Percentiles rank a stretch among this genome's conserved stretches.
Conservation (phyloP, 2,113 vertebrate species). For the Mobula birostris region DNA sequence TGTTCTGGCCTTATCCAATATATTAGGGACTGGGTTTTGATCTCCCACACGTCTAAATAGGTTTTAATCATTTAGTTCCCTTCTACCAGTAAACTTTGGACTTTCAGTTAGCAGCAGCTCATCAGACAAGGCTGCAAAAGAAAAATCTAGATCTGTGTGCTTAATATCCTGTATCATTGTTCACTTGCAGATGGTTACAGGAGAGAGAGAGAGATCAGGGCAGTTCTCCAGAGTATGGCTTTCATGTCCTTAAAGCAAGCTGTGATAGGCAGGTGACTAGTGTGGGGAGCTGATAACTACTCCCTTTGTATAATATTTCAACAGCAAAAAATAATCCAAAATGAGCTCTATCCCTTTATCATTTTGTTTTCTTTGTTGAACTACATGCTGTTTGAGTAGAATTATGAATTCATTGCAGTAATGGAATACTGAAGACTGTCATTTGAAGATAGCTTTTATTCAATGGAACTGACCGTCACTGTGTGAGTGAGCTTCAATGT, state of each 20-base stretch:
- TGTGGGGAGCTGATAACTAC: neutral
- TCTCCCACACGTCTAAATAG: neutral
- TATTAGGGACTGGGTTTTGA: neutral
- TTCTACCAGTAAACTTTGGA: neutral
- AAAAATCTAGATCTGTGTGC: neutral
- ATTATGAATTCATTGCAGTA: conserved; percentile 17
- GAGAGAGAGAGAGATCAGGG: neutral
- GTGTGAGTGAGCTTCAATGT: neutral
- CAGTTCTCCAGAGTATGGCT: conserved; percentile 1
- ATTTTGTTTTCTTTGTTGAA: conserved; percentile 16
- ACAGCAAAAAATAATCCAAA: neutral
- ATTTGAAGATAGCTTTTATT: neutral
- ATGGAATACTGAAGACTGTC: neutral
- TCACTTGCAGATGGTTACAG: neutral
- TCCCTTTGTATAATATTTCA: neutral
- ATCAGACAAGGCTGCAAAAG: neutral
- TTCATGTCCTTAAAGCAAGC: conserved; percentile 8
- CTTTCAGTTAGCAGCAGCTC: neutral
- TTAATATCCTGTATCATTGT: conserved; percentile 5
- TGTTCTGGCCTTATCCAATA: neutral
- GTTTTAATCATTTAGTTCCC: neutral
- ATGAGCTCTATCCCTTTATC: neutral
- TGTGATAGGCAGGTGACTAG: conserved; percentile 13
- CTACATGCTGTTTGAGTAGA: neutral
- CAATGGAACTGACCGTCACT: no score